These are phyloP conservation scores for Anthonomus grandis DNA, from an alignment of 1,140 invertebrate genomes.

Conservation along the genomic window DNA sequence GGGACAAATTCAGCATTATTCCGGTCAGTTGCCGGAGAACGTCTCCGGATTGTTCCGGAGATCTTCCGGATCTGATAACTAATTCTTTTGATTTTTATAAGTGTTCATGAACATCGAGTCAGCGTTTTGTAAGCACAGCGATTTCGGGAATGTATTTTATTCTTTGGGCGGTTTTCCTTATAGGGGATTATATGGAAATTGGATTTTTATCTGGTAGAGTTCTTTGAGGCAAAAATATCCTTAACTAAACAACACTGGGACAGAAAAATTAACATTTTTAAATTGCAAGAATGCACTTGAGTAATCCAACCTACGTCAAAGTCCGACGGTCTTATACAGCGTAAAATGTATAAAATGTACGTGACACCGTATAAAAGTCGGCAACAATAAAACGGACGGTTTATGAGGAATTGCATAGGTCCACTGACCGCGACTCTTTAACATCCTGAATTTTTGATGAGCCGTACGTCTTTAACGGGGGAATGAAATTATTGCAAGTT, in stretches of 20 bases:
- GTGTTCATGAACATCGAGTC: too few relatives aligned
- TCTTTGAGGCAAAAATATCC: too few relatives aligned
- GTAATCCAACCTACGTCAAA: not conserved
- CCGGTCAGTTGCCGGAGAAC: conserved; percentile 19
- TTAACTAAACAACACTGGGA: too few relatives aligned
- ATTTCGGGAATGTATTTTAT: too few relatives aligned
- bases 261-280: too few relatives aligned
- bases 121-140: too few relatives aligned
- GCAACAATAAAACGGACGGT: conserved; percentile 14
- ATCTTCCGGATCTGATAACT: conserved; percentile 17
- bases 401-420: conserved; percentile 28
- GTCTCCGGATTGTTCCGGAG: conserved; percentile 1
- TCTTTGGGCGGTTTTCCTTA: too few relatives aligned
- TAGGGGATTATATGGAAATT: too few relatives aligned
- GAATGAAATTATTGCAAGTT: conserved; percentile 16
- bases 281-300: not conserved
- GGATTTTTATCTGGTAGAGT: too few relatives aligned
- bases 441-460: conserved; percentile 27
- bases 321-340: conserved; percentile 11
- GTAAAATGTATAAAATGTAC: conserved; percentile 20
- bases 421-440: conserved; percentile 28
- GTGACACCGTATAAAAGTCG: conserved; percentile 21
- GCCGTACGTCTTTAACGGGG: conserved; percentile 17
- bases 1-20: conserved; percentile 27
- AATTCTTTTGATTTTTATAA: too few relatives aligned